Conservation (phyloP, 2,797 vertebrate genomes). For the Gymnocypris eckloni region DNA sequence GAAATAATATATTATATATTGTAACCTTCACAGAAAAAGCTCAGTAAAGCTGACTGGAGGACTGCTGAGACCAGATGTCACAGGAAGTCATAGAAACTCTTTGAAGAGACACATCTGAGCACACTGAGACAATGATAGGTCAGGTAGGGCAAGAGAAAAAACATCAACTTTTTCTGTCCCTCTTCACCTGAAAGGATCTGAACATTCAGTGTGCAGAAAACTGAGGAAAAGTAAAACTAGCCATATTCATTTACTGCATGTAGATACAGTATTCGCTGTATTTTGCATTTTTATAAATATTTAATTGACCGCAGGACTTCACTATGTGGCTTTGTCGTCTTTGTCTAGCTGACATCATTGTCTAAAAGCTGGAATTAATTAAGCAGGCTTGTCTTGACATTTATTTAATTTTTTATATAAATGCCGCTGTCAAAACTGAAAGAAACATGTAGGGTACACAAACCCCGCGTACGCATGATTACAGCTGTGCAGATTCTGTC, state of each 20-base stretch:
- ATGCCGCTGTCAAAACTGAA: slow-evolving; percentile 37
- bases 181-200: not conserved
- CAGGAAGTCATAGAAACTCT: slow-evolving; percentile 11
- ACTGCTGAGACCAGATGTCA: not conserved
- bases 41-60: not conserved
- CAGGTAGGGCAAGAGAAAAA: slow-evolving; percentile 9
- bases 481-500: not conserved
- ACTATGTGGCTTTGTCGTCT: slow-evolving; percentile 38
- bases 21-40: not conserved
- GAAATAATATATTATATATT: not conserved
- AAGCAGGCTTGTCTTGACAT: slow-evolving; percentile 35
- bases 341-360: slow-evolving; percentile 20
- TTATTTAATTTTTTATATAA: slow-evolving; percentile 33
- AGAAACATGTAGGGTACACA: not conserved
- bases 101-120: slow-evolving; percentile 17
- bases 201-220: slow-evolving; percentile 11
- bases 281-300: slow-evolving; percentile 35
- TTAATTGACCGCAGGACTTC: slow-evolving; percentile 42
- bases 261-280: slow-evolving; percentile 1
- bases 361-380: slow-evolving; percentile 39
- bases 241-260: not conserved
- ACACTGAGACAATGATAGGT: slow-evolving; percentile 7
- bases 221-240: not conserved
- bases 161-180: not conserved
- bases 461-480: not conserved